Evolutionary conservation across 2,888 invertebrate genomes (phyloP), one percentile per base, ranked within the genome.

Genomic region (Anthophora plumipes): DNA sequence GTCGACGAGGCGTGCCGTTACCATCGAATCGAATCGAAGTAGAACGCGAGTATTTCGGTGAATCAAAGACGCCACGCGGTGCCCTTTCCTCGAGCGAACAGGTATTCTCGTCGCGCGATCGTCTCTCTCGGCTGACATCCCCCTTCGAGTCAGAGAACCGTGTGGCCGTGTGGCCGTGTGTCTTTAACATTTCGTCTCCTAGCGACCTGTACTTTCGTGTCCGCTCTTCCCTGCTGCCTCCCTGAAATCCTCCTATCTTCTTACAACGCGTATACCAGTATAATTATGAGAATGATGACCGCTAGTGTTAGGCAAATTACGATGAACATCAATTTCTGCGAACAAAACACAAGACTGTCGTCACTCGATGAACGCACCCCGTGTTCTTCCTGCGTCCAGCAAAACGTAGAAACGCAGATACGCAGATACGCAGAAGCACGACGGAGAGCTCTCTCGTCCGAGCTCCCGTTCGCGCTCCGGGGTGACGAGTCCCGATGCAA

Each of bases 291-390:
- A 95, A 97, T 95, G 94, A 96, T 95, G 95, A 96, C 94, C 94
- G 96, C 95, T 94, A 97, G 95, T 94, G 96, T 94, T 95, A 97
- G 95, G 96, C 97, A 97, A 95, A 97, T 96, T 94, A 96, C 95
- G 95, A 97, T 97, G 96, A 97, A 96, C 96, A 97, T 96, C 96
- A 96, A 96, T 97, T 97, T 97, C 97, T 97, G 97, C 93, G 96
- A 96, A 93, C 92, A 94, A 91, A 93, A 92, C 84, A 91, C 89
- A 82, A 77, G 9, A 73, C 70, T 50, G 61, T 12, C n/a, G 63
- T 85, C 72, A 85, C 63, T 68, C 55, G 57, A 1, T 20, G 59
- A 59, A 59, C 46, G 67, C 52, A 20, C 0, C 1, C 2, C 54
- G 39, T n/a, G n/a, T 31, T 31, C 31, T 31, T 31, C 31, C 2